phyloP scores from a whole-genome alignment of 2,888 invertebrate species.

The Lumbricus terrestris region DNA sequence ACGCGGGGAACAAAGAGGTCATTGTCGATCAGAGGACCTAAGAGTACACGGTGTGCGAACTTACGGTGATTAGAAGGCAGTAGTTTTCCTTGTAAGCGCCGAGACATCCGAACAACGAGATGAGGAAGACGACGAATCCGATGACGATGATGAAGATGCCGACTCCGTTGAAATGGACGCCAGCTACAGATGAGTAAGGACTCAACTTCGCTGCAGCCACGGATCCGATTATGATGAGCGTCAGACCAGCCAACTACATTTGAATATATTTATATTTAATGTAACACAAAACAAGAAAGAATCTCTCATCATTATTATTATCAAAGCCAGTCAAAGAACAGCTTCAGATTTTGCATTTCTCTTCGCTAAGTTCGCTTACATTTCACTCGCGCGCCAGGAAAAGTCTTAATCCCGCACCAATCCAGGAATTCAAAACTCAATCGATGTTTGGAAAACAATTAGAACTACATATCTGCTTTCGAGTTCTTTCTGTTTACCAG shows the following conservation, averaged over 20 bases:
- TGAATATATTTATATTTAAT: background rate
- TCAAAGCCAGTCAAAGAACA: background rate
- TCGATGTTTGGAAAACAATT: no score
- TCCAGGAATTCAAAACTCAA: no score
- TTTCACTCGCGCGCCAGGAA: no score
- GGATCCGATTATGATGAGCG: background rate
- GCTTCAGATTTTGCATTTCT: background rate
- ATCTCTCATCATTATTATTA: no score
- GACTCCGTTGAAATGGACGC: constrained; percentile 66
- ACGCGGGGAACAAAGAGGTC: no score
- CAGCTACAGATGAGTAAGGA: background rate
- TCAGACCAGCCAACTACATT: background rate
- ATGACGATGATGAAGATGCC: constrained; percentile 84
- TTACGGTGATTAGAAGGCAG: constrained; percentile 89
- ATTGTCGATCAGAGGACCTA: no score
- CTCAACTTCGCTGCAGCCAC: background rate
- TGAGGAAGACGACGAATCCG: constrained; percentile 82
- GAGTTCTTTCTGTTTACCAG: no score
- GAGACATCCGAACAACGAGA: constrained; percentile 94
- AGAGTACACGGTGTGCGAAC: constrained; percentile 54
- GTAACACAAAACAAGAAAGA: no score
- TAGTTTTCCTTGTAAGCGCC: constrained; percentile 95
- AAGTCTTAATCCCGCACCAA: no score
- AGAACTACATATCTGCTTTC: no score
- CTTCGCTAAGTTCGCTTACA: background rate